Evolutionary conservation across 92 coral and sea anemone species (phyloP).

Genomic region (Umimayanthus chanpuru): DNA sequence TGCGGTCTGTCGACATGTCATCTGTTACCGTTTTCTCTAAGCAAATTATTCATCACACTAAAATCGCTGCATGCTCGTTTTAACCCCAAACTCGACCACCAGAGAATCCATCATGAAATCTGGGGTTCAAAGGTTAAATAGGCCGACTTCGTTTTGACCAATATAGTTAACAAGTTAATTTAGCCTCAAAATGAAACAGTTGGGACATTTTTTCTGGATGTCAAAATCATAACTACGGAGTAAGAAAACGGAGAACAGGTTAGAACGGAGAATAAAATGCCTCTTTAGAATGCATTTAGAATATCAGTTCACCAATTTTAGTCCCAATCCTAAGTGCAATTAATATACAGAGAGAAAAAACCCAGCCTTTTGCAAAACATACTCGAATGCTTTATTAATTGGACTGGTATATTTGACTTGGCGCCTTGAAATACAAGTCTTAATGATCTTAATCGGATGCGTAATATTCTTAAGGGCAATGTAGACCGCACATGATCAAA

Average conservation of each 20-base stretch:
- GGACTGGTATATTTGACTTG: neutral
- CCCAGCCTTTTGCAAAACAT: too few relatives aligned
- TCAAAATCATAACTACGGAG: neutral
- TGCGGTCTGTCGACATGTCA: too few relatives aligned
- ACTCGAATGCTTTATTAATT: neutral
- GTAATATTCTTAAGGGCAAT: neutral
- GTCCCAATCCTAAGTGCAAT: neutral
- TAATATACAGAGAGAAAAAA: conserved; percentile 1
- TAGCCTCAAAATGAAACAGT: neutral
- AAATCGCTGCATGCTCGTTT: neutral
- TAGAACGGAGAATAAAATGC: neutral
- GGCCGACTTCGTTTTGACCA: neutral
- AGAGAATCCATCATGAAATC: neutral
- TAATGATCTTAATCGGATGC: conserved; percentile 28
- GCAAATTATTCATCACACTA: neutral
- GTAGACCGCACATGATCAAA: neutral
- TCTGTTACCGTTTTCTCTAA: neutral
- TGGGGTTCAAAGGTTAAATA: neutral
- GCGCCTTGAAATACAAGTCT: conserved; percentile 12
- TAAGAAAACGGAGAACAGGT: neutral
- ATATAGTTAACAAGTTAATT: neutral
- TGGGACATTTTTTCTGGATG: neutral
- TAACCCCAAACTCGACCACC: neutral
- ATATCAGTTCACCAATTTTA: neutral
- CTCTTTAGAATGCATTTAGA: neutral